phyloP scores from a whole-genome alignment of 2,113 vertebrate genomes.

The Theristicus caerulescens region DNA sequence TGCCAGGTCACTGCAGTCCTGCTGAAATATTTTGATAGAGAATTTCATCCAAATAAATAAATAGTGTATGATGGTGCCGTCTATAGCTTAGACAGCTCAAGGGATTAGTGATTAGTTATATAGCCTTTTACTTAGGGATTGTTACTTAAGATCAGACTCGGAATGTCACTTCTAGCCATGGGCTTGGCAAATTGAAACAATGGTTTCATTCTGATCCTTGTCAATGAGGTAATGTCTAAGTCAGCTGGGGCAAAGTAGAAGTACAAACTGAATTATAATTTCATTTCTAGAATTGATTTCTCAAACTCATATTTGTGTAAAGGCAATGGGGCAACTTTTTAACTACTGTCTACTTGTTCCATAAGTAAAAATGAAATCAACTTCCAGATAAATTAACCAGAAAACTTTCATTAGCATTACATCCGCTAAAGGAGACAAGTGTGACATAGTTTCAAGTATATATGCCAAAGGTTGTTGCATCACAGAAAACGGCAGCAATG shows the following conservation, averaged over 20 bases:
- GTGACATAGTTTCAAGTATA: not conserved
- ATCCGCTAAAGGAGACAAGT: not conserved
- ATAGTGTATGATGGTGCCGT: constrained; percentile 28
- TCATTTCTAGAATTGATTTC: not conserved
- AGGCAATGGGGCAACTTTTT: not conserved
- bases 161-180: constrained; percentile 45
- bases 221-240: constrained; percentile 31
- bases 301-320: not conserved
- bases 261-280: constrained; percentile 2
- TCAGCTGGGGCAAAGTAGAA: constrained; percentile 9
- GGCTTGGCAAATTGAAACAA: constrained; percentile 52
- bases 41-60: constrained; percentile 47
- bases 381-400: not conserved
- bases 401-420: not conserved
- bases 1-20: constrained; percentile 14
- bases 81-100: constrained; percentile 31
- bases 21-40: constrained; percentile 36
- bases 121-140: constrained; percentile 7
- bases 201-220: constrained; percentile 43
- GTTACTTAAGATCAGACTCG: constrained; percentile 9
- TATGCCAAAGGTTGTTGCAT: not conserved
- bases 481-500: not conserved
- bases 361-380: not conserved
- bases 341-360: not conserved
- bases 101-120: constrained; percentile 43